Conservation (phyloP, 1,140 invertebrate species). For the Triops cancriformis region DNA sequence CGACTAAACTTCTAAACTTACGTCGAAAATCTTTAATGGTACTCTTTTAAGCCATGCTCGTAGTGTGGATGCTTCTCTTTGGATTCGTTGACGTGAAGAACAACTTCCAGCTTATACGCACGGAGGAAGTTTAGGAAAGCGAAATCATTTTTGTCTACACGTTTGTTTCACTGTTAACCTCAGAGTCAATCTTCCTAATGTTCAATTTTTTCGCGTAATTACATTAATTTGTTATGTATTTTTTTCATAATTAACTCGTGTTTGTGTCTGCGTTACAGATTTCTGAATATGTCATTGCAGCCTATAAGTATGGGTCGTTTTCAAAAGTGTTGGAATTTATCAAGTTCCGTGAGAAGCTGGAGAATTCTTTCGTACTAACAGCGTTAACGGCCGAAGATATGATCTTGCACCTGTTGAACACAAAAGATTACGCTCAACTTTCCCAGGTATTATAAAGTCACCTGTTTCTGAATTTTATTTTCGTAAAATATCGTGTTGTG, state of each 20-base stretch:
- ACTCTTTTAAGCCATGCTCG: too few relatives aligned
- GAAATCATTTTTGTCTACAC: too few relatives aligned
- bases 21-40: too few relatives aligned
- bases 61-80: too few relatives aligned
- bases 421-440: constrained; percentile 34
- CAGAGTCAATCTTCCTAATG: constrained; percentile 7
- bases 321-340: constrained; percentile 84
- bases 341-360: constrained; percentile 67
- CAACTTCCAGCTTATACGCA: too few relatives aligned
- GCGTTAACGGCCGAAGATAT: constrained; percentile 66
- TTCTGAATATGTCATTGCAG: constrained; percentile 79
- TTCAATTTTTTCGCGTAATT: constrained; percentile 26
- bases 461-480: not conserved
- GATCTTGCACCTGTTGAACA: constrained; percentile 57
- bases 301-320: constrained; percentile 90
- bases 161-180: too few relatives aligned
- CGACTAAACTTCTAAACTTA: too few relatives aligned
- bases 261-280: constrained; percentile 50
- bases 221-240: too few relatives aligned
- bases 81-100: too few relatives aligned
- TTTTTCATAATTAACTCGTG: constrained; percentile 30
- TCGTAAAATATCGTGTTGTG: constrained; percentile 31
- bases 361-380: constrained; percentile 72
- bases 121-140: too few relatives aligned
- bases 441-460: constrained; percentile 23